Evolutionary conservation across 2,888 invertebrate genomes (phyloP).

Genomic region (Leucoma salicis): DNA sequence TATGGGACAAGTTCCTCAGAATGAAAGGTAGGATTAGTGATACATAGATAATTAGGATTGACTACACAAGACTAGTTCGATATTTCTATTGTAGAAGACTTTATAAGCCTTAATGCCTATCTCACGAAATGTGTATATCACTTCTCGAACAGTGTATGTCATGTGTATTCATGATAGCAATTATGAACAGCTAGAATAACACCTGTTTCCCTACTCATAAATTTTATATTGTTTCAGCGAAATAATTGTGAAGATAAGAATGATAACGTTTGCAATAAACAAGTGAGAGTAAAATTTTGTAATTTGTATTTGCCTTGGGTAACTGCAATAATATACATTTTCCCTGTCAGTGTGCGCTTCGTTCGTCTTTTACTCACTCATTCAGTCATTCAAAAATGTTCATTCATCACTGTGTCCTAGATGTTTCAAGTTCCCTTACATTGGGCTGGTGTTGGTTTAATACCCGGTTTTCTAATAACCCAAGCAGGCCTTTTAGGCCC

Average conservation of each 20-base stretch:
- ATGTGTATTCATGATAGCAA: no score
- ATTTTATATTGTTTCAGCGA: constrained; percentile 23
- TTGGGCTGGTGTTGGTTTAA: background rate
- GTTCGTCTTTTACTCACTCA: constrained; percentile 6
- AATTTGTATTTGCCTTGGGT: constrained; percentile 17
- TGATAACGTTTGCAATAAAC: constrained; percentile 8
- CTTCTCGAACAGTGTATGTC: no score
- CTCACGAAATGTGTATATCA: no score
- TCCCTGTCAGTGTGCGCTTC: constrained; percentile 8
- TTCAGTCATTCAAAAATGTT: constrained; percentile 2
- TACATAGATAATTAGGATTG: no score
- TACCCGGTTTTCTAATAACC: background rate
- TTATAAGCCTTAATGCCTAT: no score
- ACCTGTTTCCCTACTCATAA: constrained; percentile 26
- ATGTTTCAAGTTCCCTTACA: constrained; percentile 1
- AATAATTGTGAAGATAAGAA: constrained; percentile 5
- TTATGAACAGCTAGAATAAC: constrained; percentile 7
- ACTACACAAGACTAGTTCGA: no score
- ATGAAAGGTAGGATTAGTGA: no score
- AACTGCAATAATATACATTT: constrained; percentile 5
- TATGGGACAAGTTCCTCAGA: no score
- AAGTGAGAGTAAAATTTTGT: constrained; percentile 25
- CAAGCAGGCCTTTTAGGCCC: no score
- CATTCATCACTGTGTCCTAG: background rate
- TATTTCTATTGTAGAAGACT: no score